phyloP scores from a whole-genome alignment of 2,888 invertebrate genomes.

The Eupithecia subfuscata region DNA sequence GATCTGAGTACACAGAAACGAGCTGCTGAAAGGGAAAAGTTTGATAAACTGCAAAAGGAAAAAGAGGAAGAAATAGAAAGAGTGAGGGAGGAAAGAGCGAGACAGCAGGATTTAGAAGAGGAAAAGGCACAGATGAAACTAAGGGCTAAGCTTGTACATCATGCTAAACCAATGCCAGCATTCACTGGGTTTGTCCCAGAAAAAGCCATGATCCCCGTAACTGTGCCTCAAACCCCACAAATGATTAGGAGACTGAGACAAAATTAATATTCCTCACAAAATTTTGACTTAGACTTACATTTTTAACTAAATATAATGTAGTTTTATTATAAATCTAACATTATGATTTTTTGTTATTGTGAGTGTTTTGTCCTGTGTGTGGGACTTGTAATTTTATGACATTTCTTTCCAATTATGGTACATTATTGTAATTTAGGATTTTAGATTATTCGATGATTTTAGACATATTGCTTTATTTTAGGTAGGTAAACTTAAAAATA shows the following conservation, averaged over 20 bases:
- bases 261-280: constrained; percentile 42
- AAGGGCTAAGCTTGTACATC: constrained; percentile 84
- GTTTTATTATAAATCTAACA: constrained; percentile 13
- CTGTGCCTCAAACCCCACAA: constrained; percentile 86
- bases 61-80: constrained; percentile 81
- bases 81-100: constrained; percentile 65
- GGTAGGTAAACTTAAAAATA: background rate
- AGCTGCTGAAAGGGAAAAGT: constrained; percentile 85
- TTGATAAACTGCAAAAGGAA: constrained; percentile 82
- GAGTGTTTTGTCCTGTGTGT: constrained; percentile 6
- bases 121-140: constrained; percentile 79
- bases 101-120: constrained; percentile 69
- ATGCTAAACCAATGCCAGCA: constrained; percentile 85
- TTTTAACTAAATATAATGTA: constrained; percentile 11
- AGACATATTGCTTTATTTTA: background rate
- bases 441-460: background rate
- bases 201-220: constrained; percentile 81
- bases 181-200: constrained; percentile 78
- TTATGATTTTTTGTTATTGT: background rate
- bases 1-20: constrained; percentile 86
- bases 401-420: constrained; percentile 6
- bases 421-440: background rate
- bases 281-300: constrained; percentile 10
- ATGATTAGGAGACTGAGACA: constrained; percentile 72
- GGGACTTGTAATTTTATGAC: background rate